These are phyloP conservation scores for Connochaetes taurinus DNA, from an alignment of 2,113 vertebrate species.

Conservation along the genomic window DNA sequence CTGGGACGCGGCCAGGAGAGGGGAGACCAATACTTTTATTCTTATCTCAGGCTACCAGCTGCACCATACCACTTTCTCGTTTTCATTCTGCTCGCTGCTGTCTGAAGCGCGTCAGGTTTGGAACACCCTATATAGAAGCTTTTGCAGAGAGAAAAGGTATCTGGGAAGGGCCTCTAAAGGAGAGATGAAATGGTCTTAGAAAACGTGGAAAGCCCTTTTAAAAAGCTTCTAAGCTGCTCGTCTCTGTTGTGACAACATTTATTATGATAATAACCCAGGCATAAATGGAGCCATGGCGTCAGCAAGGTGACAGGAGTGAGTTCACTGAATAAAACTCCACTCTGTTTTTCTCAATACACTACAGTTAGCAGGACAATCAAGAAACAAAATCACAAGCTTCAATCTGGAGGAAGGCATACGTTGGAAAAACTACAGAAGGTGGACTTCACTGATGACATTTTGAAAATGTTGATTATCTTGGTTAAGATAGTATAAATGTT, in stretches of 20 bases:
- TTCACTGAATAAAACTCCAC: background rate
- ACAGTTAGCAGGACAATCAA: background rate
- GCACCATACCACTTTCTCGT: background rate
- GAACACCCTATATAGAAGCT: slow-evolving; percentile 8
- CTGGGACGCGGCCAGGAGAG: slow-evolving; percentile 1
- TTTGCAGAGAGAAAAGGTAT: slow-evolving; percentile 42
- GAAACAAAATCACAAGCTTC: slow-evolving; percentile 15
- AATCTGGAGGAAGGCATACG: background rate
- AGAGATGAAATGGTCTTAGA: slow-evolving; percentile 39
- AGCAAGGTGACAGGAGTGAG: background rate
- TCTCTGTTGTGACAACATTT: slow-evolving; percentile 15
- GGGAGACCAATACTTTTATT: background rate
- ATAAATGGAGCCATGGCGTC: background rate
- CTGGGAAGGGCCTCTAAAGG: slow-evolving; percentile 24
- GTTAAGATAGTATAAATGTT: slow-evolving; percentile 10
- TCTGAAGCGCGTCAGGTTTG: slow-evolving; percentile 36
- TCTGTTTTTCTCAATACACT: background rate
- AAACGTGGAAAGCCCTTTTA: slow-evolving; percentile 18
- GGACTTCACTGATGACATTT: background rate
- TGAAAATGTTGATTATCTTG: background rate
- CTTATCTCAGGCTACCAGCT: slow-evolving; percentile 55
- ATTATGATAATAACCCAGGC: background rate
- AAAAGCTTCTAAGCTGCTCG: background rate
- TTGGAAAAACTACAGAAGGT: background rate
- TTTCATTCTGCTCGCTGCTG: background rate